Percentiles rank a stretch among this genome's conserved stretches.
Conservation (phyloP, 2,888 invertebrate species). For the Eupeodes luniger region DNA sequence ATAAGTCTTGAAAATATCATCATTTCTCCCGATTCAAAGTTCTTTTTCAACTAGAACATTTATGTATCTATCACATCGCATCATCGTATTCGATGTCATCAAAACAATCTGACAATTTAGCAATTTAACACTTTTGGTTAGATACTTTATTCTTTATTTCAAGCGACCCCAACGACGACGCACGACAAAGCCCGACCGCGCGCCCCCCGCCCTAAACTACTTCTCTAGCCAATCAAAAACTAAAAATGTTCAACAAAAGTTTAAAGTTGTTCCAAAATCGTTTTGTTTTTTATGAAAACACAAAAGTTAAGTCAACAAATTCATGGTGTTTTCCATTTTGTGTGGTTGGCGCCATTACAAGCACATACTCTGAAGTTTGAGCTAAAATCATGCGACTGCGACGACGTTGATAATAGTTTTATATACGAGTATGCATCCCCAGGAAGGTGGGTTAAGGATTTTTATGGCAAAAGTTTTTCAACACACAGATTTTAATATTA, state of each 20-base stretch:
- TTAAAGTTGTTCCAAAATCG: conserved; percentile 42
- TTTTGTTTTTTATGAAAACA: conserved; percentile 37
- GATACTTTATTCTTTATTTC: conserved; percentile 5
- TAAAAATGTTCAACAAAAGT: conserved; percentile 40
- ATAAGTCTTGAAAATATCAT: too few species aligned
- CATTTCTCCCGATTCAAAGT: neutral
- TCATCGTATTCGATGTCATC: neutral
- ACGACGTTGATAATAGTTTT: conserved; percentile 29
- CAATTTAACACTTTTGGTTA: conserved; percentile 48
- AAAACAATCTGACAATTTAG: conserved; percentile 31
- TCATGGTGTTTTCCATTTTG: conserved; percentile 44
- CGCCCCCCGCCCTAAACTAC: conserved; percentile 16
- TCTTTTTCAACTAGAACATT: neutral
- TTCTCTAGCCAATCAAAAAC: conserved; percentile 66
- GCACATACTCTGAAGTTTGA: conserved; percentile 24
- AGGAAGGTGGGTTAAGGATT: conserved; percentile 70
- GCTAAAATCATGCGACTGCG: conserved; percentile 36
- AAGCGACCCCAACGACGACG: neutral
- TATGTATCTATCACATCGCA: neutral
- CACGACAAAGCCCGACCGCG: neutral
- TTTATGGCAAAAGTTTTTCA: conserved; percentile 66
- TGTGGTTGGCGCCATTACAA: conserved; percentile 63
- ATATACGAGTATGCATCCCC: neutral
- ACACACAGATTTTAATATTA: conserved; percentile 45
- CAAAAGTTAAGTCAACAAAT: conserved; percentile 34